Conservation (phyloP, 1,140 invertebrate species). For the Pseudomyrmex pallidus region DNA sequence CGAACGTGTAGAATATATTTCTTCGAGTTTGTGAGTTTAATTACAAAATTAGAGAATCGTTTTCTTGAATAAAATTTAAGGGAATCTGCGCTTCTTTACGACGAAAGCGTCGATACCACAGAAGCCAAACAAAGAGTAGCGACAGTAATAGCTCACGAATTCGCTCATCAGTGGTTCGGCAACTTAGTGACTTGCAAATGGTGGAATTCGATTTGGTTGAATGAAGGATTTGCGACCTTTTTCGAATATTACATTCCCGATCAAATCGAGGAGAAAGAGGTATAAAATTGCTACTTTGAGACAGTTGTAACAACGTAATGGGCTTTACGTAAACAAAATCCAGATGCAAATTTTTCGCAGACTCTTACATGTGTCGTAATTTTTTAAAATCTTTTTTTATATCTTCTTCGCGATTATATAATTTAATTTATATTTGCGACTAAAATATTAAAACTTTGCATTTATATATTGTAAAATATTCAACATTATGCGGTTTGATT, state of each 20-base stretch:
- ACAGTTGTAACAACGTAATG: neutral
- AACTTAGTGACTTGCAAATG: conserved; percentile 88
- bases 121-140: conserved; percentile 85
- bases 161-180: conserved; percentile 88
- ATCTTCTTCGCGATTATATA: too few relatives aligned
- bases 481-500: neutral
- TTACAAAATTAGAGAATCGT: conserved; percentile 10
- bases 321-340: neutral
- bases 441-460: too few relatives aligned
- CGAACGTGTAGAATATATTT: neutral
- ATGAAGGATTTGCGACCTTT: conserved; percentile 89
- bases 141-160: conserved; percentile 88
- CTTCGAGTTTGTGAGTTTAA: neutral
- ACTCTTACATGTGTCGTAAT: too few relatives aligned
- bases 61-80: conserved; percentile 76
- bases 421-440: too few relatives aligned
- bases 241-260: conserved; percentile 90
- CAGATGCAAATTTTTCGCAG: neutral
- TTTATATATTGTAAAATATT: too few relatives aligned
- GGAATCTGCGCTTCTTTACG: conserved; percentile 87
- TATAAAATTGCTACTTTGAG: too few relatives aligned
- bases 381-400: too few relatives aligned
- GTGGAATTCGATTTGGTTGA: conserved; percentile 89
- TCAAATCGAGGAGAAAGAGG: conserved; percentile 64
- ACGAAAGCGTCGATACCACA: conserved; percentile 80